These are phyloP conservation scores for Entomyzon cyanotis DNA, from an alignment of 2,113 vertebrate genomes.

Conservation along the genomic window DNA sequence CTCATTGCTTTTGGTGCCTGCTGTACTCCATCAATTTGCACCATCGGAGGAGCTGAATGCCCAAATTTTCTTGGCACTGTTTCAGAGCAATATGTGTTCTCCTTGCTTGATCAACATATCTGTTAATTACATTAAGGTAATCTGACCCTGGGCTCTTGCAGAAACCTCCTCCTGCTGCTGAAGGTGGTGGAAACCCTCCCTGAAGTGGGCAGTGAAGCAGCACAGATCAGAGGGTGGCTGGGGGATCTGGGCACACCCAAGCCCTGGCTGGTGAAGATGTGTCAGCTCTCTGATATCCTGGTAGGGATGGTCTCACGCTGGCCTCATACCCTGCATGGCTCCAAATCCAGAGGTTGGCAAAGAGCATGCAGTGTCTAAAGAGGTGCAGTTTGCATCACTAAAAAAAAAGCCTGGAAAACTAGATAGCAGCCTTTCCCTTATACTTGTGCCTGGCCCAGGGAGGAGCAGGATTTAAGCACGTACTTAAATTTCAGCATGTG, in stretches of 20 bases:
- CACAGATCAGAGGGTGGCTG: background rate
- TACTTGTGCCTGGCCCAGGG: background rate
- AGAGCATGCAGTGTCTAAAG: background rate
- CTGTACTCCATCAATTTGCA: background rate
- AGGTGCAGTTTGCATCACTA: background rate
- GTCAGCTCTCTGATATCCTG: background rate
- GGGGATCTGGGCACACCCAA: background rate
- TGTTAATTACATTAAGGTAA: background rate
- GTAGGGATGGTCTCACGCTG: background rate
- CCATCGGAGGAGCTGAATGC: accelerated
- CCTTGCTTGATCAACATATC: background rate
- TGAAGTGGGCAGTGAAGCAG: background rate
- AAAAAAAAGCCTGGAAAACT: background rate
- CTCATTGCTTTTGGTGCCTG: accelerated
- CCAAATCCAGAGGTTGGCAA: background rate
- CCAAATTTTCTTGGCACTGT: background rate
- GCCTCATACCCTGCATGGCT: background rate
- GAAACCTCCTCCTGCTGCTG: background rate
- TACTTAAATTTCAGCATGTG: background rate
- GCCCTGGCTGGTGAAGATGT: background rate
- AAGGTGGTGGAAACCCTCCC: background rate
- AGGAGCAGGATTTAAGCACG: background rate
- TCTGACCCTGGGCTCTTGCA: background rate
- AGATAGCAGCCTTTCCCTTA: background rate
- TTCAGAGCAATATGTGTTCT: background rate